Conservation (phyloP, 2,888 invertebrate species). For the Drosophila anomelani region DNA sequence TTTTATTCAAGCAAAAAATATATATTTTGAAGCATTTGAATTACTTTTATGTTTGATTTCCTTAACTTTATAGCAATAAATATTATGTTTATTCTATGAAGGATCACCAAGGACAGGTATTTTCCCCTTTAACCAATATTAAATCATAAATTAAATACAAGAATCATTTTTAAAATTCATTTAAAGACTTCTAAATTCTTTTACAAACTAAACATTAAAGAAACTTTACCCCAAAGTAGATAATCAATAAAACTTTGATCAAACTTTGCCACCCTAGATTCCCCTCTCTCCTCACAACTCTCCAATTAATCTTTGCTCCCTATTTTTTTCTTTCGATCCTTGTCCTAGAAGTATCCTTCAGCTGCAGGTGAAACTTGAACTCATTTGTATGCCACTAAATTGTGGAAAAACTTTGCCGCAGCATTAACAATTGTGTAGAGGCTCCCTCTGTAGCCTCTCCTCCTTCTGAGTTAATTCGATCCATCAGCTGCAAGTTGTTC, state of each 20-base stretch:
- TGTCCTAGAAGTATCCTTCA: constrained; percentile 1
- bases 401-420: constrained; percentile 62
- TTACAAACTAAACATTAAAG: no score
- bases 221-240: background rate
- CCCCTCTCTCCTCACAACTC: constrained; percentile 1
- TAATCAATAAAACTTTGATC: constrained; percentile 6
- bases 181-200: no score
- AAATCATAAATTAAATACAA: background rate
- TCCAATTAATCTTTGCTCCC: constrained; percentile 32
- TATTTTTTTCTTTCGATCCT: constrained; percentile 6
- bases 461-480: constrained; percentile 20
- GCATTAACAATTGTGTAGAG: constrained; percentile 63
- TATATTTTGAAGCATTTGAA: no score
- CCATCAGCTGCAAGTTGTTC: constrained; percentile 49
- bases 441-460: background rate
- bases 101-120: background rate
- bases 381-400: constrained; percentile 74
- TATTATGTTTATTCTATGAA: background rate
- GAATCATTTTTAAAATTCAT: no score
- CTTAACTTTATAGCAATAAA: no score
- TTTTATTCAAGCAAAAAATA: no score
- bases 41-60: no score
- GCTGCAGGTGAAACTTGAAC: constrained; percentile 60
- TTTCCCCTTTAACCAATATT: background rate
- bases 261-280: background rate